Base-by-base conservation (phyloP, 2,888 invertebrate species). In the Odontothrips loti region DNA sequence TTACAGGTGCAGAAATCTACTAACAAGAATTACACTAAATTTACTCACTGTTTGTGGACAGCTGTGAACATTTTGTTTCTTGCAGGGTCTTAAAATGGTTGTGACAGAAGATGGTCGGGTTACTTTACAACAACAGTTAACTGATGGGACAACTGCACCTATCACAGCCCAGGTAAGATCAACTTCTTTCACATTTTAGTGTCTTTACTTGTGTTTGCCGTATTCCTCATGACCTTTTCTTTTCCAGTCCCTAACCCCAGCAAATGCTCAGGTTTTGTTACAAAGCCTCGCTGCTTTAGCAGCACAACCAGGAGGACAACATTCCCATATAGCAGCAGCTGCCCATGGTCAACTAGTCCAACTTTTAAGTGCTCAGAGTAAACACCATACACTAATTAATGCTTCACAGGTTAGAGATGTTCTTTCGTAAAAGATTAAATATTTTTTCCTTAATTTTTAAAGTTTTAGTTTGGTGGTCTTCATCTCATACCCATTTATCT, bases 291-390 rank as follows among this genome's bases (percentile, higher is more conserved):
- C 47, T 23, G 79, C 79, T 1, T n/a, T 34, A 79, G 48, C 43
- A 20, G 27, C 51, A 63, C 51, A 80, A 81, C 68, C 51, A 23
- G 80, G 58, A 9, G 80, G 68, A 0, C 15, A 79, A 81, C 2
- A 81, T 82, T 79, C 82, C 81, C 6, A 10, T 80, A 47, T 85
- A 48, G 85, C 85, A 20, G 85, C 85, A 48, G 84, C 85, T 81
- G 85, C 85, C 43, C 85, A 85, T 82, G 84, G 84, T 78, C 85
- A 85, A 79, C 80, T 85, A 63, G 84, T 85, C 34, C 85, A 85
- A 79, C 83, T 85, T 20, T 96, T n/a, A 96, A 96, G 9, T 94
- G 92, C 0, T 96, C 94, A 96, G 86, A 92, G 96, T 86, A 92
- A 96, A 84, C 89, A 96, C 0, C 96, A 91, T 86, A 92, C 92